Percentiles rank a stretch among this genome's conserved stretches.
These are phyloP conservation scores for Lasioglossum pauxillum DNA, from an alignment of 2,888 invertebrate genomes.

Conservation along the genomic window DNA sequence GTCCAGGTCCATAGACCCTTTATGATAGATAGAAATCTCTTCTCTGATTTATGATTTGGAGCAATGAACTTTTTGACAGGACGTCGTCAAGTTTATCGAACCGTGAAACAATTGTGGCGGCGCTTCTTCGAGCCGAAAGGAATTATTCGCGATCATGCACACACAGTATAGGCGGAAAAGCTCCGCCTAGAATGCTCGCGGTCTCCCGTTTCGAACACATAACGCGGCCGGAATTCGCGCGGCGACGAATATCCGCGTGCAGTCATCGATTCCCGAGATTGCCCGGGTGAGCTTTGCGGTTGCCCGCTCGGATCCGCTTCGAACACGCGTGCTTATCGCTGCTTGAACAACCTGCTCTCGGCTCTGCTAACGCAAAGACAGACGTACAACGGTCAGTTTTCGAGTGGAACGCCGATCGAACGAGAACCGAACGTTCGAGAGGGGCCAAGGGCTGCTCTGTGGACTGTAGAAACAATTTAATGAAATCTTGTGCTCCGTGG, in stretches of 20 bases:
- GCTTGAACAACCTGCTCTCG: not conserved
- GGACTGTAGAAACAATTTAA: constrained; percentile 4
- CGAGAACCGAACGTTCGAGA: not conserved
- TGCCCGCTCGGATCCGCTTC: not conserved
- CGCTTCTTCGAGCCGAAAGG: not conserved
- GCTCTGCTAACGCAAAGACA: not conserved
- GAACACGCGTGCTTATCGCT: not conserved
- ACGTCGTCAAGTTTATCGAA: not conserved
- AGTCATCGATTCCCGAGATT: constrained; percentile 60
- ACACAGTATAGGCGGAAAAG: not conserved
- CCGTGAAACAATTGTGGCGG: not conserved
- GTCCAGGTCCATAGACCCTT: too few species aligned
- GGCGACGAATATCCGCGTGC: constrained; percentile 45
- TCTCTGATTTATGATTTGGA: not conserved
- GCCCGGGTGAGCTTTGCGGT: constrained; percentile 19
- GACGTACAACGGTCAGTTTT: not conserved
- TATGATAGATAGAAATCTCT: too few species aligned
- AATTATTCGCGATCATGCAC: constrained; percentile 39
- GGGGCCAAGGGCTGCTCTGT: not conserved
- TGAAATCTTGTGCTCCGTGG: constrained; percentile 4
- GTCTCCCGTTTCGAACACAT: constrained; percentile 52
- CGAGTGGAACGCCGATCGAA: not conserved
- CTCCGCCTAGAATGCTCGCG: constrained; percentile 13
- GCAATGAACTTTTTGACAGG: not conserved
- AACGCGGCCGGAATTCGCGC: constrained; percentile 35